These are phyloP conservation scores for Bambusicola thoracicus DNA, from an alignment of 2,113 vertebrate species.

Conservation along the genomic window DNA sequence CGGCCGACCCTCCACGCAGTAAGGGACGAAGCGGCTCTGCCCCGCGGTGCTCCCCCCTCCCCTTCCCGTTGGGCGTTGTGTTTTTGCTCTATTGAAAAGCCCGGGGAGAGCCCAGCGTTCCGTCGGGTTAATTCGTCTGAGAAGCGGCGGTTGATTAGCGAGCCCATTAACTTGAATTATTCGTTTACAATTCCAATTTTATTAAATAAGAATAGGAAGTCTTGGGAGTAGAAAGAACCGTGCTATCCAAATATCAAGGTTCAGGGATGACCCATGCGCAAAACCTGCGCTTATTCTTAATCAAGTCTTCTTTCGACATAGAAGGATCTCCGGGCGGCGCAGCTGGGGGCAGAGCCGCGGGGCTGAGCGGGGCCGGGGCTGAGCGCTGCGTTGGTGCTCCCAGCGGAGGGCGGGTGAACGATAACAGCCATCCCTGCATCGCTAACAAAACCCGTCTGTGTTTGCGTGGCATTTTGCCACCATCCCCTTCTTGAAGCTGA, in stretches of 20 bases:
- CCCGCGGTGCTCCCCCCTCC: neutral
- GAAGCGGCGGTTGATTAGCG: rapidly evolving
- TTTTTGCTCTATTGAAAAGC: neutral
- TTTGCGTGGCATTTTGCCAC: neutral
- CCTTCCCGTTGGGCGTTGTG: neutral
- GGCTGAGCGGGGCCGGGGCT: too few relatives aligned
- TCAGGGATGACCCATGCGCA: neutral
- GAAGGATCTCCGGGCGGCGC: neutral
- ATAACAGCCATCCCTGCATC: too few relatives aligned
- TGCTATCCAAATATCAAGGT: rapidly evolving
- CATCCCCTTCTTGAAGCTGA: neutral
- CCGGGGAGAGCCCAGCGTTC: rapidly evolving
- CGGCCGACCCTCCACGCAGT: neutral
- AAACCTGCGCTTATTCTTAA: too few relatives aligned
- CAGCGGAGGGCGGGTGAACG: too few relatives aligned
- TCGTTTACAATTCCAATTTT: rapidly evolving
- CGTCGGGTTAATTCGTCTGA: rapidly evolving
- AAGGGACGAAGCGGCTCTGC: neutral
- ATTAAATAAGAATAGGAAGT: rapidly evolving
- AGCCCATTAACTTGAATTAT: rapidly evolving
- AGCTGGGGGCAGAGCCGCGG: too few relatives aligned
- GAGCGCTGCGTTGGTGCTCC: too few relatives aligned
- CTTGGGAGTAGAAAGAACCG: neutral
- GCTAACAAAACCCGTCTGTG: neutral
- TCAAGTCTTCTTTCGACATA: neutral